phyloP scores from a whole-genome alignment of 2,113 vertebrate species.

The Xenus cinereus region DNA sequence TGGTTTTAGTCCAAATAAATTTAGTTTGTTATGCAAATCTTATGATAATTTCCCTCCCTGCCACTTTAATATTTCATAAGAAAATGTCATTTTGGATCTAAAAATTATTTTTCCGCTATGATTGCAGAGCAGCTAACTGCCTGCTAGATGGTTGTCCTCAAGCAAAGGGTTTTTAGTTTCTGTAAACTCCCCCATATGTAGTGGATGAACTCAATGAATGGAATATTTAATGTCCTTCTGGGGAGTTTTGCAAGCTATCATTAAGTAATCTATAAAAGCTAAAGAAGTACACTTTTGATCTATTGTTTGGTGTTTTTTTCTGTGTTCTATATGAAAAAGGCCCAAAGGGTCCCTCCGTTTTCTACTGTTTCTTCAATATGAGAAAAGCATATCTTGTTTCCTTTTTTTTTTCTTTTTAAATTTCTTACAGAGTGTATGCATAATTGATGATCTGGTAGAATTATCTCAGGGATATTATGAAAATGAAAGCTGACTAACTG shows the following conservation, averaged over 20 bases:
- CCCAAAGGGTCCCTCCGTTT: background rate
- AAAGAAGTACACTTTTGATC: background rate
- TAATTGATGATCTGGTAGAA: background rate
- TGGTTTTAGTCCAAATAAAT: background rate
- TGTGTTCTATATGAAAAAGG: background rate
- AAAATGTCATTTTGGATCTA: background rate
- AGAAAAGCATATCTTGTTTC: background rate
- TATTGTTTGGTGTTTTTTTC: background rate
- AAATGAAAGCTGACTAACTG: background rate
- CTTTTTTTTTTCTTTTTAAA: no score
- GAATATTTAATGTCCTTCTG: background rate
- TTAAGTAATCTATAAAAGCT: background rate
- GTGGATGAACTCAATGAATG: background rate
- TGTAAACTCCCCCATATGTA: background rate
- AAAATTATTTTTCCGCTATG: background rate
- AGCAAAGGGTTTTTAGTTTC: background rate
- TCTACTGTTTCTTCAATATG: background rate
- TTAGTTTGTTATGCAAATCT: background rate
- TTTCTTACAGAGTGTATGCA: background rate
- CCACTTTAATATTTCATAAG: background rate
- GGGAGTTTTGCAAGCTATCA: background rate
- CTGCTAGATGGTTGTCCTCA: background rate
- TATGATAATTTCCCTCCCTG: background rate
- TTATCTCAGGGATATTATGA: background rate
- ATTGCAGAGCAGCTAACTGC: background rate